These are phyloP conservation scores for Anabas testudineus DNA, from an alignment of 2,797 vertebrate genomes.

Conservation along the genomic window DNA sequence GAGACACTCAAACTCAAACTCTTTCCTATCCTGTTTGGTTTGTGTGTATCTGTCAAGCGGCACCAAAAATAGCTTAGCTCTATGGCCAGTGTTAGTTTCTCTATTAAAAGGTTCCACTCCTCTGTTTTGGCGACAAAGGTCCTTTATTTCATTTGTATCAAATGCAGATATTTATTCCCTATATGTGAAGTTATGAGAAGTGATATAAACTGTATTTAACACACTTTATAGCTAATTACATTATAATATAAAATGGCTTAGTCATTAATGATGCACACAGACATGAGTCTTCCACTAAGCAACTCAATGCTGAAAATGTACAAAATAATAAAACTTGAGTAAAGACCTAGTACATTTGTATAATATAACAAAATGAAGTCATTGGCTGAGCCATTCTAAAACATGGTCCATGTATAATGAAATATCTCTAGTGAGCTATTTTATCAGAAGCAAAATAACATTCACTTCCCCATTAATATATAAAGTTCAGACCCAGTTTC, in stretches of 20 bases:
- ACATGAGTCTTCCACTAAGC: conserved; percentile 7
- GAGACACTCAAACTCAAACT: too few relatives aligned
- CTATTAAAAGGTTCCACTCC: background rate
- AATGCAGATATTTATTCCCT: background rate
- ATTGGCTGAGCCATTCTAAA: background rate
- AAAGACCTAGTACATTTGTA: conserved; percentile 1
- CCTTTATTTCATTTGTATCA: background rate
- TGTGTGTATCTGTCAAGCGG: background rate
- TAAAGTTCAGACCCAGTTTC: conserved; percentile 36
- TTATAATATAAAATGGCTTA: background rate
- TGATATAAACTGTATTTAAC: conserved; percentile 3
- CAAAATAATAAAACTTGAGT: background rate
- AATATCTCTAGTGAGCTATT: conserved; percentile 31
- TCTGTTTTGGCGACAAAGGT: background rate
- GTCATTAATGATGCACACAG: conserved; percentile 11
- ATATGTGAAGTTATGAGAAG: background rate
- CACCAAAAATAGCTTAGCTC: background rate
- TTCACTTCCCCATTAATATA: conserved; percentile 29
- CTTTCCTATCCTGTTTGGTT: background rate
- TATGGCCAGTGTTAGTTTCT: background rate
- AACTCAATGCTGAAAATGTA: conserved; percentile 5
- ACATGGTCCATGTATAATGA: background rate
- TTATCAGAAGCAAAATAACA: conserved; percentile 41
- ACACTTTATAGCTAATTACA: conserved; percentile 1
- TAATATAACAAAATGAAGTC: conserved; percentile 10